Evolutionary conservation across 2,888 invertebrate genomes (phyloP).

Genomic region (Gerris lacustris): DNA sequence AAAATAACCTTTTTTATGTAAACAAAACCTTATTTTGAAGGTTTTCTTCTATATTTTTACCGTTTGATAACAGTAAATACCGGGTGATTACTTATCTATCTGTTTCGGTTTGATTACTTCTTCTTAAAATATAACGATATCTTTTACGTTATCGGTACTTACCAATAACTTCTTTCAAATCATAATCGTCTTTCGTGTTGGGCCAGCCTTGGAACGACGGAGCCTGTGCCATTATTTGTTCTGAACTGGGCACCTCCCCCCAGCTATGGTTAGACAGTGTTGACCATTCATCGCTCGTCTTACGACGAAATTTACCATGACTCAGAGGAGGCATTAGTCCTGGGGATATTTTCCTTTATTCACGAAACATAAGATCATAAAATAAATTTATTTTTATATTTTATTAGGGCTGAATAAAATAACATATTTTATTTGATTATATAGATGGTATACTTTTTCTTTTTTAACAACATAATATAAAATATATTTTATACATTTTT

Average conservation of each 20-base stretch:
- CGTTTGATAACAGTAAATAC: too few relatives aligned
- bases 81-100: too few relatives aligned
- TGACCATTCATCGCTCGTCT: conserved; percentile 34
- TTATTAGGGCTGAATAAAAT: not conserved
- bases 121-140: not conserved
- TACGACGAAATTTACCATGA: conserved; percentile 49
- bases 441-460: not conserved
- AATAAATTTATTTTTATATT: not conserved
- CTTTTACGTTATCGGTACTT: conserved; percentile 37
- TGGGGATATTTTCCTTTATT: conserved; percentile 46
- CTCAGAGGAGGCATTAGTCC: conserved; percentile 49
- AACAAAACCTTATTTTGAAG: too few relatives aligned
- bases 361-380: conserved; percentile 18
- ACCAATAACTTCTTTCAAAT: conserved; percentile 87
- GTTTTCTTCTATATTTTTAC: too few relatives aligned
- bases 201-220: conserved; percentile 54
- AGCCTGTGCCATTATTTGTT: conserved; percentile 26
- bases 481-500: not conserved
- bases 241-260: conserved; percentile 8
- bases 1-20: too few relatives aligned
- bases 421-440: not conserved
- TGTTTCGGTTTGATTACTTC: too few relatives aligned
- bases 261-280: conserved; percentile 15
- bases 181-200: conserved; percentile 83
- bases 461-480: not conserved